Evolutionary conservation across 30 jellyfish, hydroid and myxozoan genomes (phyloP), one percentile per base, ranked within the genome.

Genomic region (Pelagia noctiluca): DNA sequence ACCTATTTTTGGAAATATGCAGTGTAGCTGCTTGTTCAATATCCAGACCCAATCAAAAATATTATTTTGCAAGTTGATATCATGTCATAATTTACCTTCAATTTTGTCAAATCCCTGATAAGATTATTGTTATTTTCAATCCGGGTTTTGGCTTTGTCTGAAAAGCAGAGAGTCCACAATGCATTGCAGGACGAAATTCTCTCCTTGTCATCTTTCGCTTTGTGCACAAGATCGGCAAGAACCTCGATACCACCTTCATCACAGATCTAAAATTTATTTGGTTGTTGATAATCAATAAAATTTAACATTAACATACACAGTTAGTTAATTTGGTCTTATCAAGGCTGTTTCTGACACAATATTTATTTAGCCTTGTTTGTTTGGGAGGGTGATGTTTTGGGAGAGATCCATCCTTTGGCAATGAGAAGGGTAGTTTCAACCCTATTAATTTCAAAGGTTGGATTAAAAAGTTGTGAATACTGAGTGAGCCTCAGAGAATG

Each of bases 181-280:
- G 84, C 53, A 72, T 72, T 72, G 71, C 84, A 72, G 8, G 71
- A 72, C 10, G 84, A 34, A 36, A 49, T 47, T 18, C 47, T 22
- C 35, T 72, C 84, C 49, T 22, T 29, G 29, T 72, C 71, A 25
- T 46, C 49, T 2, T 10, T 22, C 2, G 84, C 60, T 1, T 48
- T 30, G 2, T 28, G 30, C 71, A 72, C 47, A 18, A 47, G 52
- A 2, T 11, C 21, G 47, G 71, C 72, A 2, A 72, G 29, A 1
- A 72, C 72, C 5, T 37, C 28, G 12, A 28, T 23, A 32, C 84
- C 84, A 8, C 72, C 84, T 72, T 13, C 53, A 25, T 72, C 71
- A 48, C 84, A 72, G 21, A 72, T 72, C 84, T 72, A 52, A 52
- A 52, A n/a, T n/a, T n/a, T n/a, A n/a, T n/a, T n/a, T n/a, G n/a